Base-by-base conservation (phyloP, 1,140 invertebrate species). In the Eupeodes corollae region DNA sequence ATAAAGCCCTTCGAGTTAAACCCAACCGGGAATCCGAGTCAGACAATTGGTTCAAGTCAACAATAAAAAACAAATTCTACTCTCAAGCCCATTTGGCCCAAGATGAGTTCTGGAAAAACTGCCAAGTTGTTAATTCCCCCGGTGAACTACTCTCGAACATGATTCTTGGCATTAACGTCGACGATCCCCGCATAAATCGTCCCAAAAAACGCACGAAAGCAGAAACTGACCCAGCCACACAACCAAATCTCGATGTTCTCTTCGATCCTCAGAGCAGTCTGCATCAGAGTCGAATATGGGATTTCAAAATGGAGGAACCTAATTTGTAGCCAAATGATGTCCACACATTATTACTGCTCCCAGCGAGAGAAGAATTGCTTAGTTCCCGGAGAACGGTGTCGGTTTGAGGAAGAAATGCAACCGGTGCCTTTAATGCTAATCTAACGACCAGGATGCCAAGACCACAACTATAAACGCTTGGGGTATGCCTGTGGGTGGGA, bases 401-500 rank as follows among this genome's bases (percentile, higher is more conserved):
- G 64, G 59, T 67, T 79, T 59, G 71, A 79, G 61, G 56, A 73
- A 37, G 53, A 69, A 15, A 68, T 80, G 48, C 73, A 76, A 48
- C 71, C 76, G 52, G 66, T 94, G 55, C 89, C 91, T 5, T 58
- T 92, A 34, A 58, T 92, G 19, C 62, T 94, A 6, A 74, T 95
- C 51, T 87, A 91, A 61, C 78, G 78, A 55, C 79, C 84, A 31
- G 86, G 86, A 47, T 75, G 71, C 42, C 73, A 74, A 59, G 58
- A 70, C 40, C 34, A 63, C 3, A 50, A 59, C 47, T 70, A 65
- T 33, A 78, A 78, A 55, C 73, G 73, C 57, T 51, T 77, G 59
- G 73, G 82, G 30, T 86, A 82, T 69, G 76, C 79, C 6, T 75
- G 76, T 70, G 88, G 90, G 32, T 89, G 89, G 80, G 93, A 97